Percentiles rank a stretch among this genome's conserved stretches.
These are phyloP conservation scores for Smittia sp. DNA, from an alignment of 2,888 invertebrate species.

Conservation along the genomic window DNA sequence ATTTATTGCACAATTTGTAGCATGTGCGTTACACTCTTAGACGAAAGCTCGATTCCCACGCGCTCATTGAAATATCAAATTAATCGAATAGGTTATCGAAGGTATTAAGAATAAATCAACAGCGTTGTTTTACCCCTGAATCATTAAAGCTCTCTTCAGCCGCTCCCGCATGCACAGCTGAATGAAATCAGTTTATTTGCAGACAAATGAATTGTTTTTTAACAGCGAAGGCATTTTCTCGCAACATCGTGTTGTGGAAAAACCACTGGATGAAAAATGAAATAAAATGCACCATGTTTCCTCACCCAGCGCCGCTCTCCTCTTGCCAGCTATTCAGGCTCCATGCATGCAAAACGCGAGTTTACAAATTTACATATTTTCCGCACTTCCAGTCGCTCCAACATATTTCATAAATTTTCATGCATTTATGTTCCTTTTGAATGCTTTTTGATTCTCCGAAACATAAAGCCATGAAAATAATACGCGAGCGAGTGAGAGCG, in stretches of 20 bases:
- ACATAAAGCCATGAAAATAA: neutral
- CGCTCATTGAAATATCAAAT: neutral
- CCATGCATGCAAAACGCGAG: neutral
- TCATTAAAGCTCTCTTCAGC: conserved; percentile 1
- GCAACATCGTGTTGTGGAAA: conserved; percentile 14
- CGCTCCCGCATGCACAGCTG: conserved; percentile 13
- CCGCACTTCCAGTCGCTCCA: neutral
- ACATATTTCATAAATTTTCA: conserved; percentile 17
- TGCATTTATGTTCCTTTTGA: conserved; percentile 12
- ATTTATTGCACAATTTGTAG: conserved; percentile 23
- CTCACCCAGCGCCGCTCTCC: neutral
- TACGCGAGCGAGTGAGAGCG: neutral
- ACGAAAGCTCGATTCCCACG: neutral
- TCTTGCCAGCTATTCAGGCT: neutral
- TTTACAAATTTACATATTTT: conserved; percentile 29
- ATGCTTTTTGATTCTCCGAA: conserved; percentile 24
- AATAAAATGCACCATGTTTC: conserved; percentile 24
- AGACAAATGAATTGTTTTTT: conserved; percentile 29
- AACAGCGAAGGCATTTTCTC: neutral
- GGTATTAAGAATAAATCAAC: neutral
- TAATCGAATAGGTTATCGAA: too few species aligned
- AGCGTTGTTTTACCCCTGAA: neutral
- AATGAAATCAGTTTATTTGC: conserved; percentile 27
- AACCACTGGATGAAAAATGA: conserved; percentile 24
- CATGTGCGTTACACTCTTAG: neutral